Evolutionary conservation across 2,113 vertebrate species (phyloP).

Genomic region (Gallinago media): DNA sequence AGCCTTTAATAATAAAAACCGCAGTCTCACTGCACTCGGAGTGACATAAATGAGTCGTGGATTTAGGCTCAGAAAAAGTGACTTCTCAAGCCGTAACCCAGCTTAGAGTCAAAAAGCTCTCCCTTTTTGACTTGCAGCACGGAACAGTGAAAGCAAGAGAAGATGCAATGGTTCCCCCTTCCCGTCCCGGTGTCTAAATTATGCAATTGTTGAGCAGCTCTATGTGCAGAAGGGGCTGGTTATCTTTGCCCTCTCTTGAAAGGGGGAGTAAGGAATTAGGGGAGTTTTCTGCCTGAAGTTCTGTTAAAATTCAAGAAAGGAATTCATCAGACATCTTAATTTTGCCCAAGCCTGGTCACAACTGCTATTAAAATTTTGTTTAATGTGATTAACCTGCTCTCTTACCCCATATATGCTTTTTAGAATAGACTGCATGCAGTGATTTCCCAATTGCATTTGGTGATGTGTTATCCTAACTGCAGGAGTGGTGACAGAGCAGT

Average conservation of each 20-base stretch:
- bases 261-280: neutral
- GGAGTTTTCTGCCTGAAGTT: neutral
- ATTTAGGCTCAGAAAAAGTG: neutral
- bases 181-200: neutral
- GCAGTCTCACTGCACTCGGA: neutral
- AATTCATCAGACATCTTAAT: neutral
- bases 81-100: neutral
- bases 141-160: neutral
- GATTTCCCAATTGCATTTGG: neutral
- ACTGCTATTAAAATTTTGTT: neutral
- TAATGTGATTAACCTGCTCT: neutral
- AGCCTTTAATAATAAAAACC: slow-evolving; percentile 16
- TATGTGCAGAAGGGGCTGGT: rapidly evolving
- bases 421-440: neutral
- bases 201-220: neutral
- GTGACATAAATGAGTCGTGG: neutral
- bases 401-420: neutral
- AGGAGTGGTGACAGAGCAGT: neutral
- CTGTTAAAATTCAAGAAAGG: neutral
- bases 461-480: neutral
- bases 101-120: neutral
- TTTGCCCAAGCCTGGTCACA: neutral
- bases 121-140: neutral
- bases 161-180: neutral
- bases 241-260: neutral